Evolutionary conservation across 1,140 invertebrate genomes (phyloP), one percentile per base, ranked within the genome.

Genomic region (Hestina assimilis): DNA sequence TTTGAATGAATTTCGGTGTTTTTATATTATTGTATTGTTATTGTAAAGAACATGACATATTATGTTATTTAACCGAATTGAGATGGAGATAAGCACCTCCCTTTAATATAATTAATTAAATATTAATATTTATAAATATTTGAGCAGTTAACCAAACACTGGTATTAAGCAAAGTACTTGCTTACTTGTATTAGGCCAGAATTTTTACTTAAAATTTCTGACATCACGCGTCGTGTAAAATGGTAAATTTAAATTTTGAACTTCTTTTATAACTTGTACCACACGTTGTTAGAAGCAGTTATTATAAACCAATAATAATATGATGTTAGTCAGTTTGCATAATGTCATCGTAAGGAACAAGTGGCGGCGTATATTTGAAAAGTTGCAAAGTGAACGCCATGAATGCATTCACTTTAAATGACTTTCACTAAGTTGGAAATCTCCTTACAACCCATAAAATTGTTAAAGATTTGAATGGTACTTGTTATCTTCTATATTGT

Each of bases 321-420:
- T 71, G 70, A 78, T 76, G 66, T 57, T 38, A 59, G 51, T 58
- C 62, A 66, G 73, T 79, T 75, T 74, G 74, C 74, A 78, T 83
- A 83, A 80, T 69, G 60, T 50, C 59, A 43, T 64, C 67, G 52
- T 77, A 66, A 67, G 62, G 58, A 42, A 64, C 46, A 46, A 61
- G 51, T 52, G 33, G 57, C 47, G 31, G 33, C 64, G 59, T 60
- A 69, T 77, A 82, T 79, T 78, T 69, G 71, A 74, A 77, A 83
- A 80, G 75, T 79, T 81, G 65, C 64, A 54, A 79, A 76, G 64
- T 71, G 71, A 66, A 68, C 63, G 52, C 56, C 51, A 45, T 55
- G 58, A 59, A 60, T 63, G 59, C 61, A 62, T 43, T 24, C 21
- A 58, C 46, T 58, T 58, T 41, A 42, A 57, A 57, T 26, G 42